These are phyloP conservation scores for Syngnathoides biaculeatus DNA, from an alignment of 2,113 vertebrate species.

Conservation along the genomic window DNA sequence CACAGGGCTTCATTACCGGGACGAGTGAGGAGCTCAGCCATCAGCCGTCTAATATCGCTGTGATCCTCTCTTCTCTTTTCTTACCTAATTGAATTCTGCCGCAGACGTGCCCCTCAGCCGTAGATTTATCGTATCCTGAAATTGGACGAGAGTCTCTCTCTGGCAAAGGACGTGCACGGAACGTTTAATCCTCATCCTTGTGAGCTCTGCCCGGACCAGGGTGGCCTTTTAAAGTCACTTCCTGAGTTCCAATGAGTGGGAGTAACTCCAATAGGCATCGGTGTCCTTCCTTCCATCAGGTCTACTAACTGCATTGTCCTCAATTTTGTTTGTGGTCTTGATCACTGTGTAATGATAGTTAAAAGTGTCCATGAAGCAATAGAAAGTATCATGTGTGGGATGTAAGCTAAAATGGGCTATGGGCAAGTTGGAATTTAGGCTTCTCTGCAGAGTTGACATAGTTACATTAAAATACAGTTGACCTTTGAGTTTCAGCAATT, in stretches of 20 bases:
- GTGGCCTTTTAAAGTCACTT: constrained; percentile 37
- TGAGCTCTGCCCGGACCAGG: constrained; percentile 22
- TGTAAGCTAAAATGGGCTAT: no score
- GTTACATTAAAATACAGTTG: no score
- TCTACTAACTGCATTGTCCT: no score
- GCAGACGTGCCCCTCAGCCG: constrained; percentile 62
- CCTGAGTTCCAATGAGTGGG: constrained; percentile 6
- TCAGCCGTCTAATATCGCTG: constrained; percentile 59
- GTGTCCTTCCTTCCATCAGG: no score
- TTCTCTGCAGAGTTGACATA: no score
- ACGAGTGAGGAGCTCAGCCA: constrained; percentile 49
- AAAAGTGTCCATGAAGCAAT: no score
- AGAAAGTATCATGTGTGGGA: no score
- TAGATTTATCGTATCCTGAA: constrained; percentile 66
- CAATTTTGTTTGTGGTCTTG: no score
- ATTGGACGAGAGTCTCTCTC: constrained; percentile 59
- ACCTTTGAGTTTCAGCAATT: no score
- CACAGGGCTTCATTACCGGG: constrained; percentile 55
- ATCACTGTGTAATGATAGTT: no score
- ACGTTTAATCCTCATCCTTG: constrained; percentile 51
- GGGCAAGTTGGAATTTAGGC: no score
- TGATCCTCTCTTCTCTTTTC: constrained; percentile 63
- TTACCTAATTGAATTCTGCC: constrained; percentile 70
- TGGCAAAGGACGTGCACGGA: constrained; percentile 54
- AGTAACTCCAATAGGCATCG: background rate